Percentiles rank a stretch among this genome's conserved stretches.
These are phyloP conservation scores for Gulo gulo DNA, from an alignment of 2,113 vertebrate species.

Conservation along the genomic window DNA sequence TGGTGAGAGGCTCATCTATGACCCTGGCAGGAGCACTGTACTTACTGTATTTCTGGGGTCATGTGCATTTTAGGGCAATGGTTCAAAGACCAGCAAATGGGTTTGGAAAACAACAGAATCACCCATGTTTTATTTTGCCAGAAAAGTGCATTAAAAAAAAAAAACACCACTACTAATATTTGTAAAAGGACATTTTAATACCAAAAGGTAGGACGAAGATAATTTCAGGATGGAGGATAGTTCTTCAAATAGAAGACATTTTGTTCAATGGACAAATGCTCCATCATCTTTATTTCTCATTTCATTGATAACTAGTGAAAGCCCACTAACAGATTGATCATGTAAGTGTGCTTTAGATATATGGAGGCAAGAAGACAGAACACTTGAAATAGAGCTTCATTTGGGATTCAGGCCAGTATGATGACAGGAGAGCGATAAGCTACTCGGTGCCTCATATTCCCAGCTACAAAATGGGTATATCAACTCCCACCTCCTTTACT, in stretches of 20 bases:
- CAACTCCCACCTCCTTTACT: neutral
- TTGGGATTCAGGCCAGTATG: neutral
- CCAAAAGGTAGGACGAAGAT: neutral
- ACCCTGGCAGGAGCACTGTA: neutral
- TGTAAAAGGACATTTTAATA: slow-evolving; percentile 2
- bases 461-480: neutral
- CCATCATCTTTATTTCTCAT: neutral
- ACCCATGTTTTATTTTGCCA: neutral
- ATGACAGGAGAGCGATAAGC: neutral
- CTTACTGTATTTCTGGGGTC: neutral
- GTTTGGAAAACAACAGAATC: neutral
- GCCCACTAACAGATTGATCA: neutral
- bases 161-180: neutral
- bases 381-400: neutral
- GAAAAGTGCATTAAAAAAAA: neutral
- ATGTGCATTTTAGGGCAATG: neutral
- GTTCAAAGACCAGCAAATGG: neutral
- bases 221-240: neutral
- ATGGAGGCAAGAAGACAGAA: neutral
- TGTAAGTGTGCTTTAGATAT: neutral
- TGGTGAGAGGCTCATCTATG: neutral
- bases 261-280: neutral
- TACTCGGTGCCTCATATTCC: neutral
- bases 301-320: neutral
- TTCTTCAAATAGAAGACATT: slow-evolving; percentile 17